Evolutionary conservation across 2,113 vertebrate genomes (phyloP), one percentile per base, ranked within the genome.

Genomic region (Erinaceus europaeus): DNA sequence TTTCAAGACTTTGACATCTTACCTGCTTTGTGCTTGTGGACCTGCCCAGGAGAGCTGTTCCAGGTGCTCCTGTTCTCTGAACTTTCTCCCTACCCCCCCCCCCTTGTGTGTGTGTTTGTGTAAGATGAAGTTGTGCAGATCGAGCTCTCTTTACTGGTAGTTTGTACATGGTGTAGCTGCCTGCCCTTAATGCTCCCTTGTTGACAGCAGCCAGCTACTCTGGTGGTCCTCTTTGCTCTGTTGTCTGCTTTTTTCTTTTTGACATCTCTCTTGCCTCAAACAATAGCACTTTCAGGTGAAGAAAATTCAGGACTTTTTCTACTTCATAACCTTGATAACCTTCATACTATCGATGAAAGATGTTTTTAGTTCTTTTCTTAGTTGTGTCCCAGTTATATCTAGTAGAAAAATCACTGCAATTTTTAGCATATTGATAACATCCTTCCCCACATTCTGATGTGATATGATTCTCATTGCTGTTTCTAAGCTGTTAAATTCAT

Each of bases 201-300:
- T 15, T 15, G 23, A 18, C 27, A 59, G 59, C 53, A 67, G 17
- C 29, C 46, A 42, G 69, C 50, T 20, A 40, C 34, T 21, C 32
- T 34, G 29, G 50, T 57, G 29, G 61, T 42, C 42, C 57, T 3
- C 11, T 88, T 14, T 34, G 71, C 42, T 34, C 32, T 36, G 2
- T 3, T 42, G 32, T 27, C 2, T 0, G 18, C 14, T 17, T 6
- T 42, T 23, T 0, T 13, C 14, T 17, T 6, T 42, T 23, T 15
- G 9, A 14, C 6, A 1, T 9, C 4, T 10, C 9, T 5, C 0
- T 2, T 13, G 9, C 25, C n/a, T 29, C 67, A 21, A 44, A 23
- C 36, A 25, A 4, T 25, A 11, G 15, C 18, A 40, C 25, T 50
- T 87, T 53, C 32, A 77, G 5, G 25, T 36, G 15, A 10, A 53